These are phyloP conservation scores for Sitophilus oryzae DNA, from an alignment of 1,140 invertebrate genomes.

Conservation along the genomic window DNA sequence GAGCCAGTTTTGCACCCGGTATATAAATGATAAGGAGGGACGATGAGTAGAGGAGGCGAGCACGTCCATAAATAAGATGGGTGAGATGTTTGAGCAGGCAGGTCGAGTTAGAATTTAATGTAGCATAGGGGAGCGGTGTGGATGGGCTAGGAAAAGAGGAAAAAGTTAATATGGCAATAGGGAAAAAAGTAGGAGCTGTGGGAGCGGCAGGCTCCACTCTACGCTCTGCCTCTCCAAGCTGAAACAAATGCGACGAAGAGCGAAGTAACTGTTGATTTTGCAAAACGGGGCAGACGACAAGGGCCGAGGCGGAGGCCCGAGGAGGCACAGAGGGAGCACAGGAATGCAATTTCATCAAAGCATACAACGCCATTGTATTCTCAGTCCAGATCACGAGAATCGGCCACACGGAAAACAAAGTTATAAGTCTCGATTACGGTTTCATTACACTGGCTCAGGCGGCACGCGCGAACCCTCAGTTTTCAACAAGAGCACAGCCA, in stretches of 20 bases:
- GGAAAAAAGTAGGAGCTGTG: slow-evolving; percentile 31
- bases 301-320: slow-evolving; percentile 7
- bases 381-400: slow-evolving; percentile 42
- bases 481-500: no score
- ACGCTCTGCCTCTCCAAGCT: slow-evolving; percentile 37
- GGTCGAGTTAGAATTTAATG: no score
- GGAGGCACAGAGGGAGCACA: slow-evolving; percentile 33
- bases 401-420: slow-evolving; percentile 45
- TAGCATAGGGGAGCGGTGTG: no score
- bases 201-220: slow-evolving; percentile 35
- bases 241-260: slow-evolving; percentile 39
- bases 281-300: slow-evolving; percentile 29
- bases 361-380: slow-evolving; percentile 39
- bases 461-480: slow-evolving; percentile 19
- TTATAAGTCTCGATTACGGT: slow-evolving; percentile 45
- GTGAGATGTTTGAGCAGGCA: no score
- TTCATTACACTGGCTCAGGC: slow-evolving; percentile 37
- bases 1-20: no score
- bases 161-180: slow-evolving; percentile 21
- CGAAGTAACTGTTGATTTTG: slow-evolving; percentile 44
- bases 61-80: no score
- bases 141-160: no score
- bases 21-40: no score
- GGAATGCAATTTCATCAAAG: slow-evolving; percentile 45
- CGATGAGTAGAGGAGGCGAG: no score